A percentile compares a stretch with the other conserved stretches of the same genome.
phyloP scores from a whole-genome alignment of 53 echinoderm and acorn worm species.

The Hippasteria phrygiana region DNA sequence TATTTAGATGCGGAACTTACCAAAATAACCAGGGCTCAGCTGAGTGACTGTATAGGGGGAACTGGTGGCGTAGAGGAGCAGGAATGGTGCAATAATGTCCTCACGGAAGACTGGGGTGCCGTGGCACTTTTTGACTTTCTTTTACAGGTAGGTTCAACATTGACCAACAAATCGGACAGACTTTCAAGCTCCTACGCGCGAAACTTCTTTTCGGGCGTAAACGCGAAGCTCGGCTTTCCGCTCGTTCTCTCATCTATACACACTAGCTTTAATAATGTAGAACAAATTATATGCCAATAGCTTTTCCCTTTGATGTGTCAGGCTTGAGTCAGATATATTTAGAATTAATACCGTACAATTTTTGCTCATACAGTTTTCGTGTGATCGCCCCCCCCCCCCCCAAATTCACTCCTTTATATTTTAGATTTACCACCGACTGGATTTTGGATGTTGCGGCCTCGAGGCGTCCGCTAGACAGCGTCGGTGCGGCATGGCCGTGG shows the following conservation, averaged over 20 bases:
- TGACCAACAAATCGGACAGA: too few species aligned
- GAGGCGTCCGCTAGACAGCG: background rate
- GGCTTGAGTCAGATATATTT: too few species aligned
- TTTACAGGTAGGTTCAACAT: slow-evolving; percentile 65
- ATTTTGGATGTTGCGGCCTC: slow-evolving; percentile 50
- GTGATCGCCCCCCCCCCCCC: slow-evolving; percentile 45
- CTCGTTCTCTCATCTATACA: too few species aligned
- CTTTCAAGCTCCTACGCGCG: too few species aligned
- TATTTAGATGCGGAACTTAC: slow-evolving; percentile 48
- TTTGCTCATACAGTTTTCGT: too few species aligned
- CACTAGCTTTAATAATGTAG: too few species aligned
- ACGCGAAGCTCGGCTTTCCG: too few species aligned
- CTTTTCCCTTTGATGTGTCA: too few species aligned
- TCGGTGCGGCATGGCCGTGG: slow-evolving; percentile 23
- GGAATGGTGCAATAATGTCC: slow-evolving; percentile 43
- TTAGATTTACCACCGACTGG: slow-evolving; percentile 53
- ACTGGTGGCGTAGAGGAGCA: background rate
- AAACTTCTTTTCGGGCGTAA: too few species aligned
- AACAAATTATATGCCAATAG: too few species aligned
- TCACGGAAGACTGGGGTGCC: slow-evolving; percentile 52
- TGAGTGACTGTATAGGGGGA: slow-evolving; percentile 29
- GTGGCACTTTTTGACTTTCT: slow-evolving; percentile 80
- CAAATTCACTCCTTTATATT: slow-evolving; percentile 18
- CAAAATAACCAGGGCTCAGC: slow-evolving; percentile 11
- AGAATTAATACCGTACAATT: too few species aligned